Evolutionary conservation across 2,113 vertebrate species (phyloP), one percentile per base, ranked within the genome.

Genomic region (Sceloporus undulatus): DNA sequence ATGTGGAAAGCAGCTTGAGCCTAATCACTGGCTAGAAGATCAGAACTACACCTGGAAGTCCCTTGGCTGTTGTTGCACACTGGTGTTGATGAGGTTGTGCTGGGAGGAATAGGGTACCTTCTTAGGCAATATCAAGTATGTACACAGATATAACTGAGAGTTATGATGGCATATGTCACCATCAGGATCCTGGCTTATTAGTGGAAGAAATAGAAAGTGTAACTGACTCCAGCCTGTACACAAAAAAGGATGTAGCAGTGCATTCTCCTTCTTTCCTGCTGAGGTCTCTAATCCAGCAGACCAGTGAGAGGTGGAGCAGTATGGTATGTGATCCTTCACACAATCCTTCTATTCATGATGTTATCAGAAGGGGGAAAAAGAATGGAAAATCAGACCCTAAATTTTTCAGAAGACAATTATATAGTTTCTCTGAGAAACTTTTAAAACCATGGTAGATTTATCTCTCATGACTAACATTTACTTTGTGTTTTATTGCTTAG

Each of bases 371-470:
- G 52, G 27, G 8, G 54, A 74, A 85, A 68, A 5, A 1, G 0
- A 4, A 65, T 59, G 40, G 56, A 70, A 87, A 77, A 83, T 83
- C 29, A 82, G 70, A 38, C 0, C 70, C 48, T 29, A 0, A 0
- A 0, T 0, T 21, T 83, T 1, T 0, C 74, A 90, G 82, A 82
- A 81, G 2, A 6, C 73, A 77, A 2, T 71, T 71, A 27, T 27
- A 29, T 71, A 71, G 68, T 29, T 71, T 80, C 2, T 27, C 23
- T 56, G 79, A 16, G 84, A 11, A 80, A 1, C 29, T 2, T 73
- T 75, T 81, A 66, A 85, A 85, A 29, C 40, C 59, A 54, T 19
- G 5, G 25, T 7, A 2, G 0, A 21, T 18, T 42, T 0, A 0
- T 19, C 65, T 38, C 0, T 38, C 27, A 19, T 3, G 52, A 29